Evolutionary conservation across 1,140 invertebrate genomes (phyloP), one percentile per base, ranked within the genome.

Genomic region (Drosophila serrata): DNA sequence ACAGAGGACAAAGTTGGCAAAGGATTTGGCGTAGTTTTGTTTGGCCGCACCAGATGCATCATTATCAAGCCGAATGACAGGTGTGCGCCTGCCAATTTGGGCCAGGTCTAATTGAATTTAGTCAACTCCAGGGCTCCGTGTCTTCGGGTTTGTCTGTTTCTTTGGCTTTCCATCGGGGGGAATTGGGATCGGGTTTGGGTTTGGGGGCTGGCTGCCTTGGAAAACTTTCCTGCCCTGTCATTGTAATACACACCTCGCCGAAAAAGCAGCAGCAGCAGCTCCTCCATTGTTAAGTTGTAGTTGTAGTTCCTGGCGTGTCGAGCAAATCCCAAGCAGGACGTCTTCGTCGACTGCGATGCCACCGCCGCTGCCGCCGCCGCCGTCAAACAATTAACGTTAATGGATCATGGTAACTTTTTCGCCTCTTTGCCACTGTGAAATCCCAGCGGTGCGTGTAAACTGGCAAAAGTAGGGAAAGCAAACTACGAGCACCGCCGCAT

Each of bases 321-420:
- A 77, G 76, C 77, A 85, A 88, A 72, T 88, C 81, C 85, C 84
- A 81, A 62, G 77, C 77, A 88, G 84, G 74, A 84, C 87, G 84
- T 80, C 79, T 48, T 64, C 62, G 22, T 35, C 59, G 42, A 43
- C 56, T 40, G 56, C 57, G 40, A 65, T 7, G 56, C 62, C 62
- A 63, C 64, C 63, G 43, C 62, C 65, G 85, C 85, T 7, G 56
- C 62, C 62, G 60, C 64, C 63, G 43, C 62, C 65, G 85, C 85
- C 85, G 86, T 86, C 86, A 90, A 90, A 90, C 85, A 90, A 90
- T 90, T 90, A 90, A 90, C 85, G 85, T 90, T 90, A 90, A 90
- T 90, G 85, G 85, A 90, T 90, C 85, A 90, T 90, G 81, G 85
- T 90, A 90, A 90, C 86, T 90, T 90, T 88, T 88, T 88, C 85